Evolutionary conservation across 2,888 invertebrate genomes (phyloP), one percentile per base, ranked within the genome.

Genomic region (Lasioglossum zephyrum): DNA sequence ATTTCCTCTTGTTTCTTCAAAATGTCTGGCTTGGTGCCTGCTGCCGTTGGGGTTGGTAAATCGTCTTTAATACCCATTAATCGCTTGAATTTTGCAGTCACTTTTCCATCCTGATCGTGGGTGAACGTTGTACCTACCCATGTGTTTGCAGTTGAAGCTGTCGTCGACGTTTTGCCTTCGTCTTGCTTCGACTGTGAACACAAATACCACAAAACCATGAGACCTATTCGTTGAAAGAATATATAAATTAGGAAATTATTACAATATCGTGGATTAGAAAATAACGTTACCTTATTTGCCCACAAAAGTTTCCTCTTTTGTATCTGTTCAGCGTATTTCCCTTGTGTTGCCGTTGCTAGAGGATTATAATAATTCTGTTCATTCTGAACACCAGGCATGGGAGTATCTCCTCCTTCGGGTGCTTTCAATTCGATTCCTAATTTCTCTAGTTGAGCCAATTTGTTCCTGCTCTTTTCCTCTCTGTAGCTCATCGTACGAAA

Each of bases 81-180:
- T 88, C 99, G 96, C 96, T 99, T 98, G 95, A 99, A 99, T 96
- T 99, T 99, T 82, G 98, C 98, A 0, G 98, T 98, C 92, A 98
- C 98, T 95, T 97, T 98, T 87, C 99, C 99, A 95, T 99, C 99
- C 39, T 97, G 96, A 95, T 99, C 99, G 94, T 98, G 98, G 0
- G 98, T 97, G 95, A 99, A 99, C 44, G 97, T 97, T 0, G 98
- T 97, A 87, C 97, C 97, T 91, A 97, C 97, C 98, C 98, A 99
- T 87, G 97, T 97, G 89, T 95, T 95, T 22, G 92, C 90, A 76
- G 96, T 95, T 8, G 93, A 88, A 60, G 92, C 93, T 44, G 93
- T 83, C n/a, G 93, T 86, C 31, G 93, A 92, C 18, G 92, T 87
- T 86, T 93, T 93, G 4, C 95, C 95, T 92, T 96, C 95, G 26